Conservation (phyloP, 23 tunicate species). For the Ascidia mentula region DNA sequence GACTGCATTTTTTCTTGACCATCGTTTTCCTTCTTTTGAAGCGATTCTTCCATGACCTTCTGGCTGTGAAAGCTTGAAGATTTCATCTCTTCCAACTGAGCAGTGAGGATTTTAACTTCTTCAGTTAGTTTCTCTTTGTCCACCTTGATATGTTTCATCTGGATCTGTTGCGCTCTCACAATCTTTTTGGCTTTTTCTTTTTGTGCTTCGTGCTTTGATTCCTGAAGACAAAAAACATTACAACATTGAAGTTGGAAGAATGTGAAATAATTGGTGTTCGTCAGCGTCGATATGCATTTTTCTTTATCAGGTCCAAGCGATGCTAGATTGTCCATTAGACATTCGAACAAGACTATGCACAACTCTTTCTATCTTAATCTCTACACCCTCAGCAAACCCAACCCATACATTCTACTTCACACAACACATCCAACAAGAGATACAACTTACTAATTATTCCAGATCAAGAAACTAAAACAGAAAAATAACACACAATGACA, state of each 20-base stretch:
- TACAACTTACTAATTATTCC: background rate
- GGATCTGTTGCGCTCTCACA: conserved; percentile 52
- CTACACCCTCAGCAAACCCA: no score
- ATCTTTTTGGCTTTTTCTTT: conserved; percentile 71
- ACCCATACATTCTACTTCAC: no score
- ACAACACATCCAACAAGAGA: no score
- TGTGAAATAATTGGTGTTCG: no score
- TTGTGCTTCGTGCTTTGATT: conserved; percentile 61
- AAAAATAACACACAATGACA: background rate
- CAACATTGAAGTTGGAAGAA: no score
- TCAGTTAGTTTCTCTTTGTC: conserved; percentile 43
- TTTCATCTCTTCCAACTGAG: conserved; percentile 2
- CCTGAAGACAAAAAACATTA: conserved; percentile 21
- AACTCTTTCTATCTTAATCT: no score
- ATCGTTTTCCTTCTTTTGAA: conserved; percentile 22
- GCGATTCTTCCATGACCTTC: conserved; percentile 12
- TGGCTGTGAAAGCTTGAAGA: background rate
- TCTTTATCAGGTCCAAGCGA: no score
- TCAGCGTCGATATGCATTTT: no score
- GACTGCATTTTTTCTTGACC: conserved; percentile 11
- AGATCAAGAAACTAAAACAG: background rate
- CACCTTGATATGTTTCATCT: conserved; percentile 62
- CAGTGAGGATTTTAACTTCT: background rate
- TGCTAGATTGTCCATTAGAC: no score
- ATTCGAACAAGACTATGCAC: no score